A percentile compares a stretch with the other conserved stretches of the same genome.
phyloP scores from a whole-genome alignment of 2,113 vertebrate species.

The Onychostruthus taczanowskii region DNA sequence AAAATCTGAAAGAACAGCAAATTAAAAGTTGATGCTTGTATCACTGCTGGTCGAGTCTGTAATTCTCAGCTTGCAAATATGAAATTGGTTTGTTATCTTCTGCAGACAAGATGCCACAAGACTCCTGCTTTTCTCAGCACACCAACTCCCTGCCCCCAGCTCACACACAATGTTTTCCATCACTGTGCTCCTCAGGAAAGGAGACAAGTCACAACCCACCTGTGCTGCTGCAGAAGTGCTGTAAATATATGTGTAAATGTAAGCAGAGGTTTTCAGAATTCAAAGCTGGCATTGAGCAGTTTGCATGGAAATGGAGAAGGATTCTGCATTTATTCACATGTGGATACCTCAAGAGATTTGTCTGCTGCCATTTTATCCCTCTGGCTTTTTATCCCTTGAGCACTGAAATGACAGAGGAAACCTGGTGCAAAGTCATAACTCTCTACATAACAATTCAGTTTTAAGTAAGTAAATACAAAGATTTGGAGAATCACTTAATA shows the following conservation, averaged over 20 bases:
- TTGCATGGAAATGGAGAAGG: not conserved
- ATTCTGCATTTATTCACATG: not conserved
- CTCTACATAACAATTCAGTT: not conserved
- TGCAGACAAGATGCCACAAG: constrained; percentile 17
- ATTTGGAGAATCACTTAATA: not conserved
- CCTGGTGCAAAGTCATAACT: not conserved
- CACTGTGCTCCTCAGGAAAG: not conserved
- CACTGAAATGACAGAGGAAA: not conserved
- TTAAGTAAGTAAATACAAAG: not conserved
- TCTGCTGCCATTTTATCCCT: not conserved
- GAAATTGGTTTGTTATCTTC: constrained; percentile 29
- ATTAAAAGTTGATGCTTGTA: constrained; percentile 68
- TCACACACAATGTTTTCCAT: not conserved
- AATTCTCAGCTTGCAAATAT: constrained; percentile 37
- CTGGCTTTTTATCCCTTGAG: not conserved
- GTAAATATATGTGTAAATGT: not conserved
- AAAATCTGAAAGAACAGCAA: constrained; percentile 68
- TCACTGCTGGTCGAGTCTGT: constrained; percentile 55
- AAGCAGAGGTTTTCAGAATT: not conserved
- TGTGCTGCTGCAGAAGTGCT: not conserved
- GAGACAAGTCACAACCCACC: not conserved
- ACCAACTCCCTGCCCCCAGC: not conserved
- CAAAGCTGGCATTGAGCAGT: not conserved
- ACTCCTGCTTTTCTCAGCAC: not conserved
- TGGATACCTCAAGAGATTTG: not conserved